These are phyloP conservation scores for Pantherophis vulpinus DNA, from an alignment of 2,797 vertebrate genomes.

Conservation along the genomic window DNA sequence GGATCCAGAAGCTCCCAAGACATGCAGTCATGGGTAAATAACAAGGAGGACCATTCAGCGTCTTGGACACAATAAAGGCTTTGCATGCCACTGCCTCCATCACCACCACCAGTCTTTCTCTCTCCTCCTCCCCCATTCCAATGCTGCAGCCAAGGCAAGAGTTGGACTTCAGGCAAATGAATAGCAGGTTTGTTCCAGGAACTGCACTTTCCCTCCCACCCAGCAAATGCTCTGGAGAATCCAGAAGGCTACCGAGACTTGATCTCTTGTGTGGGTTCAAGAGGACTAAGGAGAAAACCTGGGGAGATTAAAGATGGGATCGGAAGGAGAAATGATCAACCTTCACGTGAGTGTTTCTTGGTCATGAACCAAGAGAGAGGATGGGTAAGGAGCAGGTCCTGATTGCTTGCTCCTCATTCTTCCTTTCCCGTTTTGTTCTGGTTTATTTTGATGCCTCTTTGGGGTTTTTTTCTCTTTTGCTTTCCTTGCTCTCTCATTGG, in stretches of 20 bases:
- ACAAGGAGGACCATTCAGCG: slow-evolving; percentile 22
- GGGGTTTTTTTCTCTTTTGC: background rate
- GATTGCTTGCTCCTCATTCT: fast-evolving
- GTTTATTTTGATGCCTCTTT: slow-evolving; percentile 30
- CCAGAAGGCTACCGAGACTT: slow-evolving; percentile 19
- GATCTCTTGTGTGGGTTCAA: slow-evolving; percentile 6
- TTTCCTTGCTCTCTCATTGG: slow-evolving; percentile 5
- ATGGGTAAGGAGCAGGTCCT: background rate
- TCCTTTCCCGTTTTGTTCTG: slow-evolving; percentile 1
- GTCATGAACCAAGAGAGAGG: slow-evolving; percentile 6
- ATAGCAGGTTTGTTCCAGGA: slow-evolving; percentile 73
- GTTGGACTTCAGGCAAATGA: slow-evolving; percentile 59
- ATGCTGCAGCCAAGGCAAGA: slow-evolving; percentile 48
- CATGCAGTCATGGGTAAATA: slow-evolving; percentile 27
- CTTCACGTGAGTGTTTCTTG: slow-evolving; percentile 64
- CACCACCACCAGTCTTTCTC: background rate
- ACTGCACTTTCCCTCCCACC: slow-evolving; percentile 56
- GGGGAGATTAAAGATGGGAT: slow-evolving; percentile 61
- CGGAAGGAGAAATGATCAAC: slow-evolving; percentile 56
- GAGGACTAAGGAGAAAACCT: background rate
- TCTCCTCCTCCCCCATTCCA: slow-evolving; percentile 4
- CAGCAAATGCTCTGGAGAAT: slow-evolving; percentile 24
- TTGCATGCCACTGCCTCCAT: slow-evolving; percentile 4
- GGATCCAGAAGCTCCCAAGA: slow-evolving; percentile 18
- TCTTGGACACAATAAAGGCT: slow-evolving; percentile 43